A percentile compares a stretch with the other conserved stretches of the same genome.
phyloP scores from a whole-genome alignment of 2,888 invertebrate genomes.

The Ophion slaviceki region DNA sequence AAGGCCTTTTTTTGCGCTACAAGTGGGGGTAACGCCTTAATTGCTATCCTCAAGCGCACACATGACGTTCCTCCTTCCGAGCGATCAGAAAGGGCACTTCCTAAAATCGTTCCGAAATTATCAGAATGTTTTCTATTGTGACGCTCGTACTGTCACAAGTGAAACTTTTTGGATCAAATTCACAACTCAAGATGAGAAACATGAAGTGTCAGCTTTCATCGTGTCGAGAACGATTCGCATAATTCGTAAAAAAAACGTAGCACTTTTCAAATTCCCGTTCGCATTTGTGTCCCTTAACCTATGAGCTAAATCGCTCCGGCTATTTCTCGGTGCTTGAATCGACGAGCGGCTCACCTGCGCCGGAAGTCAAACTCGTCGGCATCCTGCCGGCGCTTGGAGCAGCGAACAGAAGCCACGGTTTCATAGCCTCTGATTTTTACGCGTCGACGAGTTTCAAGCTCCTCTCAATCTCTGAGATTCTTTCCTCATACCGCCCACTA shows the following conservation, averaged over 20 bases:
- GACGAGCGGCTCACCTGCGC: slow-evolving; percentile 50
- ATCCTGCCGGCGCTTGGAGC: slow-evolving; percentile 53
- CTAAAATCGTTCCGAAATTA: too few species aligned
- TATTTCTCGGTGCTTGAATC: slow-evolving; percentile 23
- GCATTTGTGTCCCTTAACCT: neutral
- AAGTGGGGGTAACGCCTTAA: too few species aligned
- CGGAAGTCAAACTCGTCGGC: slow-evolving; percentile 54
- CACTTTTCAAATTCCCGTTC: neutral
- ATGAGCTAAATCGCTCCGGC: slow-evolving; percentile 28
- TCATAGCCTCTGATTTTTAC: slow-evolving; percentile 47
- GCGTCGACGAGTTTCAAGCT: slow-evolving; percentile 56
- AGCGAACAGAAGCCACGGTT: slow-evolving; percentile 25
- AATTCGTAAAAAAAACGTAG: neutral
- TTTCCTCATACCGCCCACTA: slow-evolving; percentile 8
- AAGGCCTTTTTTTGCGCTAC: too few species aligned
- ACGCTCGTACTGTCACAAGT: too few species aligned
- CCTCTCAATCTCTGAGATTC: slow-evolving; percentile 9
- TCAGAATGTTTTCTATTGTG: too few species aligned
- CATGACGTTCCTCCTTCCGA: too few species aligned
- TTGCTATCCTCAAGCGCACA: too few species aligned
- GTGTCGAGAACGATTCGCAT: too few species aligned
- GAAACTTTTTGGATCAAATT: too few species aligned
- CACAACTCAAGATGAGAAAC: too few species aligned
- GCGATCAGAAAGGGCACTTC: too few species aligned
- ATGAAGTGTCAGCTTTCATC: too few species aligned